Evolutionary conservation across 2,113 vertebrate genomes (phyloP), one percentile per base, ranked within the genome.

Genomic region (Phocoena phocoena): DNA sequence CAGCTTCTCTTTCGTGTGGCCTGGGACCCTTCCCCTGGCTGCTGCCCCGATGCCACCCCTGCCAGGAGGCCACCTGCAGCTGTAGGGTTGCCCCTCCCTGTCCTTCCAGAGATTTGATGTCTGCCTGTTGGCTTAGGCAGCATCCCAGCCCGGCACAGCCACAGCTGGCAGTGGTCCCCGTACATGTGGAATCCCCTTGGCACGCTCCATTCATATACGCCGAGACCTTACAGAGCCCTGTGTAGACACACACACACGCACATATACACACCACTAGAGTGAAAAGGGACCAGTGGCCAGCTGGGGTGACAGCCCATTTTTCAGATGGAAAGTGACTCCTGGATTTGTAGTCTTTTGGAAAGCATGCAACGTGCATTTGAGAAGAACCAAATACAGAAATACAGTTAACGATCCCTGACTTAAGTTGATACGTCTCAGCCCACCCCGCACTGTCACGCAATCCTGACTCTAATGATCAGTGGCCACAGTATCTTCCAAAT

Each of bases 181-280:
- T 31, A 8, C 12, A 5, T 0, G 0, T 31, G 44, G 41, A 26
- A 9, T 68, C 58, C 12, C 26, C 36, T 41, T 7, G 28, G 38
- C 12, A 0, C 3, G 17, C 4, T 18, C 14, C 0, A 2, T 62
- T 58, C 47, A 8, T 1, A 5, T 6, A 53, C 5, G 15, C 53
- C 53, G 15, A 53, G 53, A 1, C 53, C 77, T 31, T 73, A 2
- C 20, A 17, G 60, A 73, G 74, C 18, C 44, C 53, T 12, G 8
- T 17, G n/a, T 26, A 26, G 7, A 28, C 58, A 25, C 7, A 38
- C 20, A 9, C 23, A 8, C 1, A 2, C 1, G 6, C 58, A 20
- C 44, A 23, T 15, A 23, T 20, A 17, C 41, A 18, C 10, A 47
- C 60, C 44, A 26, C 2, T 44, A 62, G 33, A 17, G 1, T 26